A percentile compares a stretch with the other conserved stretches of the same genome.
phyloP scores from a whole-genome alignment of 1,140 invertebrate genomes.

The Drosophila grimshawi region DNA sequence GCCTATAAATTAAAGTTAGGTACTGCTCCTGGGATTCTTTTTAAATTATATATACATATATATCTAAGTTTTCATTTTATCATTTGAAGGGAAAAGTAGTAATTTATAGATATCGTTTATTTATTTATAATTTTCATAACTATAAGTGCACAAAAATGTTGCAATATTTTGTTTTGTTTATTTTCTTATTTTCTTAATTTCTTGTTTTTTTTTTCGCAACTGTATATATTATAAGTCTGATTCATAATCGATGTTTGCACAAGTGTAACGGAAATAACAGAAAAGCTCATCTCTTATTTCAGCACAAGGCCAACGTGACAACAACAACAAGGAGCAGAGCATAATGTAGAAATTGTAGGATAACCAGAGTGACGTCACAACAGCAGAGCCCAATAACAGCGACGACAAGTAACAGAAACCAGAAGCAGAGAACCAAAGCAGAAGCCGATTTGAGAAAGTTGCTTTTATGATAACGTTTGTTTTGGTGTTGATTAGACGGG shows the following conservation, averaged over 20 bases:
- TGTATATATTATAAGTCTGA: background rate
- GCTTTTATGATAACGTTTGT: constrained; percentile 15
- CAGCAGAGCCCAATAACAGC: constrained; percentile 16
- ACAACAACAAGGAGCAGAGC: constrained; percentile 2
- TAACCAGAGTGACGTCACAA: constrained; percentile 19
- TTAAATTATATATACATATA: no score
- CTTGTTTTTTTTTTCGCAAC: no score
- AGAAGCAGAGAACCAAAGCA: background rate
- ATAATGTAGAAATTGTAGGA: background rate
- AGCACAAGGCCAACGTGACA: constrained; percentile 37
- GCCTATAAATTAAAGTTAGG: no score
- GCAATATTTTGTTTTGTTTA: no score
- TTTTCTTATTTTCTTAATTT: no score
- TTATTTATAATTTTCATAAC: no score
- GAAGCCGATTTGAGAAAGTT: constrained; percentile 13
- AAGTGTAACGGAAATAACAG: background rate
- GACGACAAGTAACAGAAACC: background rate
- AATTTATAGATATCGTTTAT: background rate
- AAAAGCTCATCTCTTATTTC: constrained; percentile 34
- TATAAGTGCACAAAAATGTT: no score
- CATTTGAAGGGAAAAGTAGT: no score
- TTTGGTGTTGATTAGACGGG: constrained; percentile 17
- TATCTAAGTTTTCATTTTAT: no score
- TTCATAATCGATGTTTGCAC: background rate
- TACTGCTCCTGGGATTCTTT: no score